Base-by-base conservation (phyloP, 2,888 invertebrate genomes). In the Habroteleia sp. region DNA sequence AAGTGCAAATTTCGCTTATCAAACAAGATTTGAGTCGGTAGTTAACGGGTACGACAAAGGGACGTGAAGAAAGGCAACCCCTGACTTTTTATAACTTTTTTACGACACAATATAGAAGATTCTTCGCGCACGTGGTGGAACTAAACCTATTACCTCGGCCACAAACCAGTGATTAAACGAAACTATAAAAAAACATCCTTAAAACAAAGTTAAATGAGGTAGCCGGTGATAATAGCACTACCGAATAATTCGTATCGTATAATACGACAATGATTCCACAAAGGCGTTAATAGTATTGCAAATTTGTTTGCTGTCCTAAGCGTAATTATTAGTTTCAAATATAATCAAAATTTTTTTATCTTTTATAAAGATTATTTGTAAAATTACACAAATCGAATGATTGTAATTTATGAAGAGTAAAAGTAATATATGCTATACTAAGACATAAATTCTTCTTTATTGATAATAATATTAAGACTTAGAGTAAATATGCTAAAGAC, bases 171-270 rank as follows among this genome's bases (percentile, higher is more conserved):
- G 86, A 87, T 87, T 86, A 86, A 85, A 86, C 80, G 81, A 65
- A 81, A 82, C 85, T 83, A 84, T 87, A 87, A 87, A 88, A 73
- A 78, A 74, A 77, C 73, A 80, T 81, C 79, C 80, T 80, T 80
- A 82, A 82, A 84, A 87, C 86, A 86, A 87, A 87, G 86, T 88
- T 87, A 84, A 86, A 87, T 87, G 82, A 87, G 85, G 80, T 84
- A 77, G 81, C 77, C 60, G 76, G 76, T 77, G 83, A 82, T 85
- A 84, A 86, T 83, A 79, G 77, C 77, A 75, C 79, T 79, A 76
- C 63, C 76, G 72, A 79, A 82, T 81, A 83, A 82, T 80, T 81
- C 69, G 76, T 73, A 77, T 75, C 68, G 79, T 65, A 58, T 37
- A 52, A 68, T 42, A 58, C 48, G 13, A 41, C 10, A 10, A 27